Conservation (phyloP, 2,797 vertebrate species). For the Falco cherrug region DNA sequence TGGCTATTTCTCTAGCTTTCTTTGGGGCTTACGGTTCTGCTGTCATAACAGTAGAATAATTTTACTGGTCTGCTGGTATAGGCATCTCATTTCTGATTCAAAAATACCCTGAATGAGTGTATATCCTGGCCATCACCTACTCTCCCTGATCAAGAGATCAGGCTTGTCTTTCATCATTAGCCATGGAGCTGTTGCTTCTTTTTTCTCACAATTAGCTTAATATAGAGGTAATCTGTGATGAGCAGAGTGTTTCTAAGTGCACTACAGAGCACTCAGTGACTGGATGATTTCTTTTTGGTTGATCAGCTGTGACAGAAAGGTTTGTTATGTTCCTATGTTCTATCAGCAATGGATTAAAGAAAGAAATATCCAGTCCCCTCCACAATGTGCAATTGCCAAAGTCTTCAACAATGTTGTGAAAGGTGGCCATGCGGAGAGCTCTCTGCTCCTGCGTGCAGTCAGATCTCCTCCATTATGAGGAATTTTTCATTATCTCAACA, state of each 20-base stretch:
- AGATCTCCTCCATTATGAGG: background rate
- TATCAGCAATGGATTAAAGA: background rate
- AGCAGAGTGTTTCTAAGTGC: background rate
- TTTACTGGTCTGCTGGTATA: background rate
- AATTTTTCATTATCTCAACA: slow-evolving; percentile 12
- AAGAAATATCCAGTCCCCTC: background rate
- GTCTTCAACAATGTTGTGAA: background rate
- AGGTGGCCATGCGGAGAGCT: background rate
- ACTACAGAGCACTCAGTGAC: background rate
- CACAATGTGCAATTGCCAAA: background rate
- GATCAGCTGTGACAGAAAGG: background rate
- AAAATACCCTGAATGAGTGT: background rate
- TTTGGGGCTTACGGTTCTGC: background rate
- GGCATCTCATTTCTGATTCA: background rate
- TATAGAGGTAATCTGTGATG: background rate
- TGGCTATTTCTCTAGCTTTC: background rate
- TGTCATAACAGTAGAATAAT: background rate
- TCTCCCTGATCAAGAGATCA: background rate
- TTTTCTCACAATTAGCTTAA: background rate
- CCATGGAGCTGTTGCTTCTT: background rate
- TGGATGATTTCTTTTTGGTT: background rate
- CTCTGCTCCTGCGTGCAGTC: background rate
- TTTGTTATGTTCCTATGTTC: background rate
- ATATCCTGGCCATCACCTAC: background rate
- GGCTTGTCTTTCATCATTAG: background rate